phyloP scores from a whole-genome alignment of 2,888 invertebrate species.

The Watsonalla binaria region DNA sequence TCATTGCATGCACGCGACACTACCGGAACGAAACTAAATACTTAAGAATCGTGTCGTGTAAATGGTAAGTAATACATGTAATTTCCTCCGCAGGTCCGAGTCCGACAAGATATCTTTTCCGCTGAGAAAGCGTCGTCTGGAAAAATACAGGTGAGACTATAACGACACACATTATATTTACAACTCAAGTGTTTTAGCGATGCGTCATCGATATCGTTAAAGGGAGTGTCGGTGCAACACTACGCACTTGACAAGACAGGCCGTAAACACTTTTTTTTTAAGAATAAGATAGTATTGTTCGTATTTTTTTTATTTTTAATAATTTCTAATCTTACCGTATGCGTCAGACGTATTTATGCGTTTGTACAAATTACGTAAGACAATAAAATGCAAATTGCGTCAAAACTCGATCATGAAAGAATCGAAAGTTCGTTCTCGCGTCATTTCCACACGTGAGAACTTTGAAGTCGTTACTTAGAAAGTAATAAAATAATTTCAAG shows the following conservation, averaged over 20 bases:
- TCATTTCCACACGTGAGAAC: conserved; percentile 28
- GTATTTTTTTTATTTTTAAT: not conserved
- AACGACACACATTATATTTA: conserved; percentile 4
- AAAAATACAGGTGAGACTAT: conserved; percentile 22
- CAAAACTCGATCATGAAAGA: not conserved
- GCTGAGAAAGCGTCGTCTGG: conserved; percentile 23
- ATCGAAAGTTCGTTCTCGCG: conserved; percentile 1
- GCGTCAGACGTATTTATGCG: not conserved
- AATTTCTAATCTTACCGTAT: not conserved
- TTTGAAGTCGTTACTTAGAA: conserved; percentile 30
- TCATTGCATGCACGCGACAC: not conserved
- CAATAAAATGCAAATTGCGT: too few species aligned
- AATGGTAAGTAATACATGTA: conserved; percentile 25
- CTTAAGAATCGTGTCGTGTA: conserved; percentile 12
- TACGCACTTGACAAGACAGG: not conserved
- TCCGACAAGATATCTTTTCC: conserved; percentile 22
- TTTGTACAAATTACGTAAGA: not conserved
- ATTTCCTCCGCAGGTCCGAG: conserved; percentile 39
- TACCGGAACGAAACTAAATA: conserved; percentile 19
- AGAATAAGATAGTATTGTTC: too few species aligned
- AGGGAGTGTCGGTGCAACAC: not conserved
- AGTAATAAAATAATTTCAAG: conserved; percentile 35
- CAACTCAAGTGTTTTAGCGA: conserved; percentile 5
- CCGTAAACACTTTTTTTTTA: too few species aligned
- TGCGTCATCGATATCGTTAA: not conserved